A percentile compares a stretch with the other conserved stretches of the same genome.
phyloP scores from a whole-genome alignment of 2,113 vertebrate genomes.

The Neogobius melanostomus region DNA sequence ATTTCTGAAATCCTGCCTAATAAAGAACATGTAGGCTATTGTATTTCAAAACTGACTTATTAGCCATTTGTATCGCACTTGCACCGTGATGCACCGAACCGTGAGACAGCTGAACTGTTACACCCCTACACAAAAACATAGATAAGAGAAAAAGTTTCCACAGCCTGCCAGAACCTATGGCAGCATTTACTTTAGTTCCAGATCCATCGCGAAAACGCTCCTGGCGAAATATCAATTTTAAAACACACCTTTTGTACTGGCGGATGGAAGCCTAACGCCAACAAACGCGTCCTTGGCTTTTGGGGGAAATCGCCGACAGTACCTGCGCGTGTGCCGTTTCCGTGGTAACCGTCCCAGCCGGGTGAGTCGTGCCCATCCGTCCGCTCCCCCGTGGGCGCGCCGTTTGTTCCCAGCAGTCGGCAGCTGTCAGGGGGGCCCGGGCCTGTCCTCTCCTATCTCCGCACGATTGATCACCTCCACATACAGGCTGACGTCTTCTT shows the following conservation, averaged over 20 bases:
- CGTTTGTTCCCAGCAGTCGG: conserved; percentile 43
- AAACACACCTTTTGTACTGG: background rate
- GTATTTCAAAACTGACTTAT: too few species aligned
- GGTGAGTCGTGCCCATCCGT: conserved; percentile 34
- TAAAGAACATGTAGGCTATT: too few species aligned
- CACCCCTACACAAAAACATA: too few species aligned
- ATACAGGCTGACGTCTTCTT: background rate
- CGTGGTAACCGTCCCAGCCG: conserved; percentile 40
- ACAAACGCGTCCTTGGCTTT: conserved; percentile 1
- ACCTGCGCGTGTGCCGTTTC: conserved; percentile 32
- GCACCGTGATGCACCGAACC: too few species aligned
- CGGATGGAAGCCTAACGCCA: background rate
- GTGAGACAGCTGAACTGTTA: too few species aligned
- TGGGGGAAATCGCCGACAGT: background rate
- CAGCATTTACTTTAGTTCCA: background rate
- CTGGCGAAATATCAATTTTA: background rate
- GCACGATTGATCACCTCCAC: conserved; percentile 29
- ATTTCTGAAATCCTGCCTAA: too few species aligned
- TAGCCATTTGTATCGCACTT: too few species aligned
- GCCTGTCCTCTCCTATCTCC: conserved; percentile 33
- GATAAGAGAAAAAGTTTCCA: too few species aligned
- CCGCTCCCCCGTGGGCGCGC: conserved; percentile 11
- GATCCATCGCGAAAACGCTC: background rate
- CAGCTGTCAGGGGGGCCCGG: conserved; percentile 36
- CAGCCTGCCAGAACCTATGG: too few species aligned